Evolutionary conservation across 1,140 invertebrate genomes (phyloP).

Genomic region (Heliconius himera): DNA sequence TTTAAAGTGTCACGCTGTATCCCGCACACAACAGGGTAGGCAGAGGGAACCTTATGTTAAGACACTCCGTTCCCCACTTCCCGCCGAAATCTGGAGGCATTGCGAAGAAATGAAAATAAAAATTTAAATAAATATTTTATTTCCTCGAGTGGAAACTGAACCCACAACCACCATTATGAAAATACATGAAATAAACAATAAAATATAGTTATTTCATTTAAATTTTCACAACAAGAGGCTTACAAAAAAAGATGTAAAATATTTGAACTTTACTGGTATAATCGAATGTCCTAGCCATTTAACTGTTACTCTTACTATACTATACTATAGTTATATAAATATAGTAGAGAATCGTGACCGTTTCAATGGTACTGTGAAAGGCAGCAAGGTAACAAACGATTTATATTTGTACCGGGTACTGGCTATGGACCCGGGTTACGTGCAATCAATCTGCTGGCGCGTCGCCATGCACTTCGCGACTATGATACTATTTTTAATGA

Average conservation of each 20-base stretch:
- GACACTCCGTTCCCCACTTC: no score
- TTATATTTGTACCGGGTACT: conserved; percentile 18
- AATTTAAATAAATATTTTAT: no score
- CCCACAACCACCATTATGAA: no score
- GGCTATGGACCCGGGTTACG: conserved; percentile 29
- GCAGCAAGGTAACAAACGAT: conserved; percentile 26
- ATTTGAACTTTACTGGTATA: not conserved
- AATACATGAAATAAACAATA: no score
- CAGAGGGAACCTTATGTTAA: no score
- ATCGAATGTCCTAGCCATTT: not conserved
- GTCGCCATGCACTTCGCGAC: conserved; percentile 23
- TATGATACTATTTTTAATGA: conserved; percentile 13
- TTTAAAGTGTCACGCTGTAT: no score
- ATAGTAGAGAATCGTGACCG: conserved; percentile 8
- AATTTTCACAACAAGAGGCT: not conserved
- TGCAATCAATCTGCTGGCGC: conserved; percentile 26
- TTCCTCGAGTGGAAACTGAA: no score
- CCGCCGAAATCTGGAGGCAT: no score
- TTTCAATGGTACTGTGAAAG: conserved; percentile 28
- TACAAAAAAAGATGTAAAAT: not conserved
- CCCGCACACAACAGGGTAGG: no score
- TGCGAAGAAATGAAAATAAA: no score
- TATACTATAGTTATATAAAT: not conserved
- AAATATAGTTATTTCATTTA: not conserved
- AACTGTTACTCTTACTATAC: not conserved